Evolutionary conservation across 2,797 vertebrate species (phyloP), one percentile per base, ranked within the genome.

Genomic region (Thaleichthys pacificus): DNA sequence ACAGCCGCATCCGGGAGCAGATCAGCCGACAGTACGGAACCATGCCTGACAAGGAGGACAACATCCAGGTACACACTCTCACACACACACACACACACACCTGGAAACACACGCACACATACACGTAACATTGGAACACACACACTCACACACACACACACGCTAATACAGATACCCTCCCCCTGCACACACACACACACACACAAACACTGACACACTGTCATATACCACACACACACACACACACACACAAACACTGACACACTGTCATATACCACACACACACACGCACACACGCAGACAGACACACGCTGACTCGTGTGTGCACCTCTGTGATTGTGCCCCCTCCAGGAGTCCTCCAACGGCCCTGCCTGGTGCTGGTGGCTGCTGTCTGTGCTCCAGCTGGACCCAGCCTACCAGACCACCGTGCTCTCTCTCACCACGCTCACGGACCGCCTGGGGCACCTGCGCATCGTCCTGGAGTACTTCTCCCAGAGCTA

Each of bases 371-470:
- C 83, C 0, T 97, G 96, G 96, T 97, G 95, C 86, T 97, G 96
- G 96, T 97, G 96, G 96, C 91, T 97, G 73, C 86, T 96, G 68
- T 96, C 96, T 19, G 91, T 95, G 51, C 91, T 97, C 68, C 95
- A 95, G 76, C 91, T 97, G 66, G 96, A 97, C 69, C 92, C 95
- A 0, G 89, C 92, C 72, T 94, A 94, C 85, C 95, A 97, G 84
- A 94, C 95, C 78, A 93, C 79, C 0, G 89, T 97, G 67, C 87
- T 97, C 69, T 96, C 95, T 35, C 91, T 91, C 82, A 93, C 89
- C 0, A 95, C 95, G 0, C 93, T 97, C 79, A 94, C 91, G 1
- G 91, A 94, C 68, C 93, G 96, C 4, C 87, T 96, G 42, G 85
- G 85, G 73, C 95, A 96, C 84, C 88, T 97, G 74, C 95, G 94